phyloP scores from a whole-genome alignment of 1,140 invertebrate genomes.

The Carposina sasakii region DNA sequence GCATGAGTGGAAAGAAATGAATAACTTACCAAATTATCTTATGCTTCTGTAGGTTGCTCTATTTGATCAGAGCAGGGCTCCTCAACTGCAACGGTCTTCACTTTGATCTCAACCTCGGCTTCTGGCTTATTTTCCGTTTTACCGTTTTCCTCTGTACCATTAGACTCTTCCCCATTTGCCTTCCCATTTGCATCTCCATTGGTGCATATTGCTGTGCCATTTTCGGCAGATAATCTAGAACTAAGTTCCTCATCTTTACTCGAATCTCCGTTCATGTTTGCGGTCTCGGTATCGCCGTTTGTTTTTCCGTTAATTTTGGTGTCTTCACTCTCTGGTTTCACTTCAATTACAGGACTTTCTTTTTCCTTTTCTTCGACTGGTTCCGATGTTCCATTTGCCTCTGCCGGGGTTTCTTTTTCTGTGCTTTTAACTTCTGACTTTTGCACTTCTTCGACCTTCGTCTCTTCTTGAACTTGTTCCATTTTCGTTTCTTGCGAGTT shows the following conservation, averaged over 20 bases:
- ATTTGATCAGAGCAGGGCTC: conserved; percentile 49
- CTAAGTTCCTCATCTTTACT: conserved; percentile 48
- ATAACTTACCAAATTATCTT: conserved; percentile 52
- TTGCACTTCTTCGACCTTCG: too few relatives aligned
- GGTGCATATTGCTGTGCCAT: conserved; percentile 50
- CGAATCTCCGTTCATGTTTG: conserved; percentile 48
- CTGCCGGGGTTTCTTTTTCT: neutral
- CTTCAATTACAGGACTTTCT: neutral
- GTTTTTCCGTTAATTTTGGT: conserved; percentile 19
- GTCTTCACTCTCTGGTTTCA: conserved; percentile 20
- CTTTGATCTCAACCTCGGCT: conserved; percentile 53
- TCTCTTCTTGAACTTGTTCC: too few relatives aligned
- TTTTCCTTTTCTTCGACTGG: neutral
- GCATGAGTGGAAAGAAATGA: too few relatives aligned
- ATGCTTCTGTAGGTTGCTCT: conserved; percentile 66
- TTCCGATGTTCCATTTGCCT: neutral
- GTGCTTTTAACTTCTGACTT: neutral
- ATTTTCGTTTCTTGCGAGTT: too few relatives aligned
- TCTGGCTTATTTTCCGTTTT: conserved; percentile 38
- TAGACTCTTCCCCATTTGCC: too few relatives aligned
- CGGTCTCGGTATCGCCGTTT: conserved; percentile 38
- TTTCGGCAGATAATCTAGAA: conserved; percentile 48
- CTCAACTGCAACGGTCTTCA: conserved; percentile 49
- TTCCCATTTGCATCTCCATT: conserved; percentile 39
- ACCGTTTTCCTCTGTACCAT: conserved; percentile 28